A percentile compares a stretch with the other conserved stretches of the same genome.
These are phyloP conservation scores for Drosophila sucinea DNA, from an alignment of 1,140 invertebrate genomes.

Conservation along the genomic window DNA sequence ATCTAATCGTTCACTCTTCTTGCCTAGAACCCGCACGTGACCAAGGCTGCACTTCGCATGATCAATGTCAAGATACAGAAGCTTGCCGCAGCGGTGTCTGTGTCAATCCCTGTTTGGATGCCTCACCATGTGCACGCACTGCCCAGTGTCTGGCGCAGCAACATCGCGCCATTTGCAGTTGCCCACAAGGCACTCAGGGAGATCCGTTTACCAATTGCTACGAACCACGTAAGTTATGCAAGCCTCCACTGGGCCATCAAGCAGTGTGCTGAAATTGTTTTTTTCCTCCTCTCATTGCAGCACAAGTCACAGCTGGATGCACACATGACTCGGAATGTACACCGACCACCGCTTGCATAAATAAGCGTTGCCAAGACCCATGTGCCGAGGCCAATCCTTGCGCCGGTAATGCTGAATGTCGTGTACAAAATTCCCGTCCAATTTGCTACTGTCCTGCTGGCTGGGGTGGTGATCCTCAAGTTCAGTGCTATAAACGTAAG, in stretches of 20 bases:
- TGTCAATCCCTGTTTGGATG: slow-evolving; percentile 89
- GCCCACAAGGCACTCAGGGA: slow-evolving; percentile 89
- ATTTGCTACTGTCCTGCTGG: slow-evolving; percentile 92
- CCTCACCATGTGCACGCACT: slow-evolving; percentile 90
- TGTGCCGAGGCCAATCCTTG: slow-evolving; percentile 91
- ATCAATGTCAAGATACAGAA: slow-evolving; percentile 89
- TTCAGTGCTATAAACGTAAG: slow-evolving; percentile 94
- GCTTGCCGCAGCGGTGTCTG: slow-evolving; percentile 90
- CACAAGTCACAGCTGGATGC: slow-evolving; percentile 86
- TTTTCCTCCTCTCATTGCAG: slow-evolving; percentile 16
- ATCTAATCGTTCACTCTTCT: slow-evolving; percentile 22
- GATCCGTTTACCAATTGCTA: slow-evolving; percentile 92
- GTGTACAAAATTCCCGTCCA: slow-evolving; percentile 89
- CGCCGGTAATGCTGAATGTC: slow-evolving; percentile 90
- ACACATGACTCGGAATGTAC: slow-evolving; percentile 89
- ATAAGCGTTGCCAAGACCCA: slow-evolving; percentile 90
- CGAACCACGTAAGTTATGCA: slow-evolving; percentile 82
- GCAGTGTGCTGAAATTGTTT: background rate
- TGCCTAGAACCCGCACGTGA: slow-evolving; percentile 83
- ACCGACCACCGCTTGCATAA: slow-evolving; percentile 90
- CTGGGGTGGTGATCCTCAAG: slow-evolving; percentile 93
- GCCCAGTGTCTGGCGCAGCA: slow-evolving; percentile 90
- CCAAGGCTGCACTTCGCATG: slow-evolving; percentile 88
- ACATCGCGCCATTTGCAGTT: slow-evolving; percentile 91
- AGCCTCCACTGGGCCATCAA: background rate